Evolutionary conservation across 1,140 invertebrate species (phyloP), one percentile per base, ranked within the genome.

Genomic region (Drepana arcuata): DNA sequence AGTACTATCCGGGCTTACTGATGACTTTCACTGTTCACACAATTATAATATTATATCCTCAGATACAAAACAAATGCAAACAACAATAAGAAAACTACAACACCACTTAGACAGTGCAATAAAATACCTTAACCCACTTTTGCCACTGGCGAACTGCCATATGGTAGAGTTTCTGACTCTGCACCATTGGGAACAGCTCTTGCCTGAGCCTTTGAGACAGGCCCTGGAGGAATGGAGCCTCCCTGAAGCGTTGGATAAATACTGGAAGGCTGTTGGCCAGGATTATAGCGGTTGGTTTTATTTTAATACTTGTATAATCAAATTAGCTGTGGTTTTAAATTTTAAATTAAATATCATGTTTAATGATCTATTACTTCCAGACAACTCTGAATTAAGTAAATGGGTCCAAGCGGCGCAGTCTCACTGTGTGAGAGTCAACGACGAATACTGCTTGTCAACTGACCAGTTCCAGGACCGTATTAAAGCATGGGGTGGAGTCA

Each of bases 101-200:
- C 38, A 42, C 1, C 69, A 88, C 21, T 80, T 93, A 41, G 78
- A 89, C 16, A 69, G 74, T 21, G 62, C 88, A 2, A 60, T 88
- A 7, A 48, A 50, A 11, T 91, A 88, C 66, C 60, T 93, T 6
- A 65, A 85, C 29, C 83, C 86, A 1, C 78, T 88, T 48, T 56
- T 89, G 41, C 74, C 86, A 1, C 75, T 94, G 26, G 86, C 88
- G 1, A 90, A 93, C 69, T 91, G 90, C 54, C 93, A 95, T 69
- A 89, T 93, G 83, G 92, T 93, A 2, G 89, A 93, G 53, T 94
- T 91, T 78, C 86, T 93, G n/a, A 91, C 87, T 0, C 71, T 90
- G n/a, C 69, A 88, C 16, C 86, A 90, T 30, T 95, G 90, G 89
- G 48, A 86, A 0, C 83, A 54, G 12, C 83, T 85, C 41, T 49